Percentiles rank a stretch among this genome's conserved stretches.
phyloP scores from a whole-genome alignment of 2,797 vertebrate genomes.

The Gouania willdenowi region DNA sequence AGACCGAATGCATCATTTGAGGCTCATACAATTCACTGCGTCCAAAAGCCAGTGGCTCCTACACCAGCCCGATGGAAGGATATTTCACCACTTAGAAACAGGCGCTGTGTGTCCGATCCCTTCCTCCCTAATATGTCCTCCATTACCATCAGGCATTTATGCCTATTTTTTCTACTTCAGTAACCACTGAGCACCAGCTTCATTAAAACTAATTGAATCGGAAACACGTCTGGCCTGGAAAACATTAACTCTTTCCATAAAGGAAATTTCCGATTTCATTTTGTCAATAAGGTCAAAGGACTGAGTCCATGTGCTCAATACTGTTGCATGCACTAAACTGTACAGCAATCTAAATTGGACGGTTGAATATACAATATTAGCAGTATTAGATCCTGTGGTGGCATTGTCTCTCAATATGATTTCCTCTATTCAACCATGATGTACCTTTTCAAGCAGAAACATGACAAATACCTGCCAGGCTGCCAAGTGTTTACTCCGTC shows the following conservation, averaged over 20 bases:
- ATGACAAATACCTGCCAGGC: no score
- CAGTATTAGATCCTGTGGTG: not conserved
- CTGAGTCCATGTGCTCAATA: slow-evolving; percentile 64
- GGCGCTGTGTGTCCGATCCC: slow-evolving; percentile 64
- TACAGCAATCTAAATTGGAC: slow-evolving; percentile 17
- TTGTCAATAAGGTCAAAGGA: slow-evolving; percentile 81
- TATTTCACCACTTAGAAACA: slow-evolving; percentile 90
- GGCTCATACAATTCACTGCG: slow-evolving; percentile 63
- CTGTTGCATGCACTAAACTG: slow-evolving; percentile 39
- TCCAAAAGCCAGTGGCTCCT: slow-evolving; percentile 62
- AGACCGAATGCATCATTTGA: slow-evolving; percentile 70
- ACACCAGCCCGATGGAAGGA: slow-evolving; percentile 76
- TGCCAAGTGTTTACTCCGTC: slow-evolving; percentile 26
- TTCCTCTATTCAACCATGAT: no score
- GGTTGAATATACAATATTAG: not conserved
- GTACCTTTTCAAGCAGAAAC: slow-evolving; percentile 4
- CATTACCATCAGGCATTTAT: slow-evolving; percentile 94
- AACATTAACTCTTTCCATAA: slow-evolving; percentile 96
- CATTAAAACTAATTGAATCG: slow-evolving; percentile 99
- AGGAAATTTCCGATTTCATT: slow-evolving; percentile 78
- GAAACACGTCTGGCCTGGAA: slow-evolving; percentile 97
- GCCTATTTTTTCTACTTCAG: slow-evolving; percentile 96
- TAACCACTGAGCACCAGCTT: slow-evolving; percentile 97
- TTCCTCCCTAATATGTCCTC: slow-evolving; percentile 89
- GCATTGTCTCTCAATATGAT: slow-evolving; percentile 3